Conservation (phyloP, 2,113 vertebrate species). For the Salvelinus sp. region DNA sequence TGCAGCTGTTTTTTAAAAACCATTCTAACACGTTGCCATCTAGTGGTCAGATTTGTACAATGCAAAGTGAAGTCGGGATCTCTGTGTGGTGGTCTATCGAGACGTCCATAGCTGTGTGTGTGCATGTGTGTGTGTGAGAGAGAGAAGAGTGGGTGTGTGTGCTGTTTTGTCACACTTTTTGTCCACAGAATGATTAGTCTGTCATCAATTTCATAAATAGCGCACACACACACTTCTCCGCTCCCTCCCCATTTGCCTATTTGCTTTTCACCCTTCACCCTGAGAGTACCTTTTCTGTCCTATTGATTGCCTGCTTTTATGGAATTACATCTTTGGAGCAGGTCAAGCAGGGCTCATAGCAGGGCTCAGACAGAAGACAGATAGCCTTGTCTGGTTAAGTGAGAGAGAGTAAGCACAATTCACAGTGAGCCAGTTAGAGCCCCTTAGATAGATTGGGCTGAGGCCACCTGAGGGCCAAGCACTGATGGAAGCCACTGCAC, state of each 20-base stretch:
- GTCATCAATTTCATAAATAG: slow-evolving; percentile 14
- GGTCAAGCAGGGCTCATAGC: slow-evolving; percentile 36
- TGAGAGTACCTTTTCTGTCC: slow-evolving; percentile 67
- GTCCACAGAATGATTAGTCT: slow-evolving; percentile 22
- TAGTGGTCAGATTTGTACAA: slow-evolving; percentile 50
- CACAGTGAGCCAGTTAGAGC: slow-evolving; percentile 33
- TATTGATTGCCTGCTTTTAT: slow-evolving; percentile 84
- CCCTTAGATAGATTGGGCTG: neutral
- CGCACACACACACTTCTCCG: slow-evolving; percentile 11
- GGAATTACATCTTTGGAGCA: slow-evolving; percentile 79
- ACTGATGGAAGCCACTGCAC: too few species aligned
- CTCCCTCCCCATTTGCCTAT: slow-evolving; percentile 38
- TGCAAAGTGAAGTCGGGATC: slow-evolving; percentile 16
- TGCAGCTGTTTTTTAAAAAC: slow-evolving; percentile 19
- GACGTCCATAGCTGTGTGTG: neutral
- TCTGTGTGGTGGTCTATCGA: neutral
- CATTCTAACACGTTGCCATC: slow-evolving; percentile 63
- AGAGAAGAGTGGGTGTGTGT: slow-evolving; percentile 15
- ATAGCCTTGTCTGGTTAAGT: slow-evolving; percentile 69
- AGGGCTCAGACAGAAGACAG: slow-evolving; percentile 71
- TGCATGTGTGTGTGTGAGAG: neutral
- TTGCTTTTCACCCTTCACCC: slow-evolving; percentile 46
- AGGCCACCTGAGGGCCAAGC: neutral
- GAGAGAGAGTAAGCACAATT: slow-evolving; percentile 67
- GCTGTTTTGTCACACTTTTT: slow-evolving; percentile 1